A percentile compares a stretch with the other conserved stretches of the same genome.
Conservation (phyloP, 1,140 invertebrate species). For the Leucophenga varia region DNA sequence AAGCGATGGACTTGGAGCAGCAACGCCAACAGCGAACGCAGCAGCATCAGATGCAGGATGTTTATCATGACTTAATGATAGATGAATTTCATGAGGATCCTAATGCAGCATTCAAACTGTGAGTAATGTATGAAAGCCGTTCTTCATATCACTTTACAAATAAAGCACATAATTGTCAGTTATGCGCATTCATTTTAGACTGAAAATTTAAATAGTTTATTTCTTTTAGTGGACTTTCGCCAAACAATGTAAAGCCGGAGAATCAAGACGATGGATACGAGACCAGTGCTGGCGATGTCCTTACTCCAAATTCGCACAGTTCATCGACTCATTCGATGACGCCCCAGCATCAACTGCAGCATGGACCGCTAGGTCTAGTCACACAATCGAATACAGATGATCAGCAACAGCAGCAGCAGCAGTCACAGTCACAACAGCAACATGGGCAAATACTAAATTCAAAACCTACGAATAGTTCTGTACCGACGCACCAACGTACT, state of each 20-base stretch:
- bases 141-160: neutral
- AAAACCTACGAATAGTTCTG: no score
- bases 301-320: constrained; percentile 63
- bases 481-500: no score
- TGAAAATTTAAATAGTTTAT: no score
- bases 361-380: constrained; percentile 8
- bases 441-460: no score
- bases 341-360: constrained; percentile 42
- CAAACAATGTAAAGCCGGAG: constrained; percentile 67
- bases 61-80: constrained; percentile 40
- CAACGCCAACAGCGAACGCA: constrained; percentile 3
- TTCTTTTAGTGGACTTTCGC: constrained; percentile 51
- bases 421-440: constrained; percentile 8
- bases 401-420: constrained; percentile 5
- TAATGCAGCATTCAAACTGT: constrained; percentile 35
- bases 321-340: constrained; percentile 62
- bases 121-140: constrained; percentile 25
- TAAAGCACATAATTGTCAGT: no score
- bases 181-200: no score
- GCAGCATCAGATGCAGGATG: constrained; percentile 27
- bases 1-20: constrained; percentile 20
- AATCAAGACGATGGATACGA: constrained; percentile 83
- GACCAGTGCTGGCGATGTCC: constrained; percentile 76
- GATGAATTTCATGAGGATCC: constrained; percentile 47
- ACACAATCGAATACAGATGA: constrained; percentile 26